Evolutionary conservation across 2,888 invertebrate genomes (phyloP).

Genomic region (Campopleginae sp.): DNA sequence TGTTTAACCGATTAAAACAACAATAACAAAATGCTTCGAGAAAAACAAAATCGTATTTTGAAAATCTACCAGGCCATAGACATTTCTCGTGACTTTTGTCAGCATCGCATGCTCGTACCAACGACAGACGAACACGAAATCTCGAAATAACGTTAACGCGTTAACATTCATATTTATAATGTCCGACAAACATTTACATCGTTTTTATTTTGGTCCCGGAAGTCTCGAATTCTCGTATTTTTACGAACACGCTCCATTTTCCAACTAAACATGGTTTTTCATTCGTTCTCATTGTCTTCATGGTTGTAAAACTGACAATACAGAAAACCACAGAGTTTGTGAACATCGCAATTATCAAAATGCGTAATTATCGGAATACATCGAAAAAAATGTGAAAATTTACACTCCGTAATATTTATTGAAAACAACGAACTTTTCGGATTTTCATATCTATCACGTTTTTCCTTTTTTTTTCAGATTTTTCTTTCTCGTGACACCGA

Average conservation of each 20-base stretch:
- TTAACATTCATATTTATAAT: too few species aligned
- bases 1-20: neutral
- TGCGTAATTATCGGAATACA: too few species aligned
- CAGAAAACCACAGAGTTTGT: neutral
- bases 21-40: neutral
- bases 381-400: neutral
- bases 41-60: neutral
- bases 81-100: neutral
- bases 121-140: neutral
- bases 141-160: neutral
- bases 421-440: neutral
- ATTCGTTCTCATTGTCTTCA: neutral
- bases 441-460: constrained; percentile 17
- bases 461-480: constrained; percentile 23
- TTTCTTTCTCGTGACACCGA: constrained; percentile 38
- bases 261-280: neutral
- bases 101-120: neutral
- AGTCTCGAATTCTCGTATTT: neutral
- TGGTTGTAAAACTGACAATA: neutral
- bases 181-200: neutral
- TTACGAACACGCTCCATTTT: neutral
- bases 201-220: neutral
- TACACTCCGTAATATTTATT: too few species aligned
- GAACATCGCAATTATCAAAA: neutral
- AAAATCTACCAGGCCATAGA: neutral